phyloP scores from a whole-genome alignment of 2,797 vertebrate genomes.

The Esox masquinongy region DNA sequence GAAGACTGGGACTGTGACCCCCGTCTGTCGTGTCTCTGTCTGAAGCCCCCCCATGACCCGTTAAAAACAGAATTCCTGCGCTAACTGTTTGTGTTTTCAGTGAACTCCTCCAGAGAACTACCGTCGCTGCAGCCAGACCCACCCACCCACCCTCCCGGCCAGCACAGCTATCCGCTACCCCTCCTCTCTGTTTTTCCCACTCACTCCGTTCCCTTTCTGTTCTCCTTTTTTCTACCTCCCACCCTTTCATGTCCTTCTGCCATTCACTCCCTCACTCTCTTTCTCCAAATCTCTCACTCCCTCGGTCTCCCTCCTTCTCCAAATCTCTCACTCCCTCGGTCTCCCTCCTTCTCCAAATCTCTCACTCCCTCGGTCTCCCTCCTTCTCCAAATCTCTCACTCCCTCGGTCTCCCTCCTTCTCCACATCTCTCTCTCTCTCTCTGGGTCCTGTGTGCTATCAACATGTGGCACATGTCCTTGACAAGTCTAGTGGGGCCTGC shows the following conservation, averaged over 20 bases:
- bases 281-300: no score
- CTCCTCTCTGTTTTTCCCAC: not conserved
- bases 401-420: conserved; percentile 18
- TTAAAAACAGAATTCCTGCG: conserved; percentile 83
- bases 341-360: no score
- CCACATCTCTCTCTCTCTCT: conserved; percentile 44
- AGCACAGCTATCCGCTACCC: conserved; percentile 52
- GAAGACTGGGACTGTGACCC: conserved; percentile 13
- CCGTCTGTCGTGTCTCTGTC: conserved; percentile 26
- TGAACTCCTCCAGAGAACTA: conserved; percentile 79
- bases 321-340: no score
- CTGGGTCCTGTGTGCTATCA: conserved; percentile 83
- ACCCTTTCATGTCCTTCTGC: conserved; percentile 50
- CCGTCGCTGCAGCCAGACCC: conserved; percentile 65
- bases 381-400: not conserved
- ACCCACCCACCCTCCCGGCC: conserved; percentile 56
- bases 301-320: no score
- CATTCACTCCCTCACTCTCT: conserved; percentile 13
- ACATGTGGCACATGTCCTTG: conserved; percentile 96
- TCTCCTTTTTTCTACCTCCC: conserved; percentile 14
- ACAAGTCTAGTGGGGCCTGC: conserved; percentile 82
- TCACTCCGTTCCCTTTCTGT: not conserved
- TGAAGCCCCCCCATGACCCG: conserved; percentile 60
- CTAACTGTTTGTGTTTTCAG: conserved; percentile 83
- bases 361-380: conserved; percentile 20